phyloP scores from a whole-genome alignment of 64 coral and sea anemone genomes.

The Exaiptasia diaphana region DNA sequence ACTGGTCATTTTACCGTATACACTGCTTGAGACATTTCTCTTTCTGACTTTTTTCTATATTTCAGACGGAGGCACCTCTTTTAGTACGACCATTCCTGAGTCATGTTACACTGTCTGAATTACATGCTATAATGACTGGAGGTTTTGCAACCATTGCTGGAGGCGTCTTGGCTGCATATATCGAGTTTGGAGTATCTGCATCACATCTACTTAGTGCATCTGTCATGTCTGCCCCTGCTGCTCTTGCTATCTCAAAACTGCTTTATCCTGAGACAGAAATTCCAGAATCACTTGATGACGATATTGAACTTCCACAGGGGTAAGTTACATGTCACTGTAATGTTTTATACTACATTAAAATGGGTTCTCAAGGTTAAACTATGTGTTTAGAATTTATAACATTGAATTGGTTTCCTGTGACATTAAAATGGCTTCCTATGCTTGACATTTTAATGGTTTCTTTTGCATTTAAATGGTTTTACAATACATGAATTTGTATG shows the following conservation, averaged over 20 bases:
- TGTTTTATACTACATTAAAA: neutral
- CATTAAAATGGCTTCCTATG: neutral
- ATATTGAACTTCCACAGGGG: constrained; percentile 81
- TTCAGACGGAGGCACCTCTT: constrained; percentile 85
- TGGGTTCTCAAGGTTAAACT: neutral
- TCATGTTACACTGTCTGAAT: constrained; percentile 84
- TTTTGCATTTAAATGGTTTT: neutral
- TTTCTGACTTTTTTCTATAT: too few relatives aligned
- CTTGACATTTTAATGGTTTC: neutral
- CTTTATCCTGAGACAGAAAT: constrained; percentile 82
- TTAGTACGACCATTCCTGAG: constrained; percentile 73
- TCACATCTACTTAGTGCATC: constrained; percentile 82
- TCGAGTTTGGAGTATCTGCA: constrained; percentile 75
- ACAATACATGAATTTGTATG: neutral
- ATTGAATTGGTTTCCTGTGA: neutral
- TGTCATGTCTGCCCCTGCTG: constrained; percentile 93
- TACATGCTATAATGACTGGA: constrained; percentile 92
- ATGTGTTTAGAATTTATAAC: neutral
- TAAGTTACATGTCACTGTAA: constrained; percentile 3
- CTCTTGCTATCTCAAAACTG: constrained; percentile 78
- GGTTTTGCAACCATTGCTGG: constrained; percentile 95
- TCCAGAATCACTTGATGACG: constrained; percentile 67
- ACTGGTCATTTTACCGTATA: neutral
- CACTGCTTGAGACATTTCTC: too few relatives aligned
- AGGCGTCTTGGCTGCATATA: constrained; percentile 82